phyloP scores from a whole-genome alignment of 2,797 vertebrate genomes.

The Pseudomugil tenellus region DNA sequence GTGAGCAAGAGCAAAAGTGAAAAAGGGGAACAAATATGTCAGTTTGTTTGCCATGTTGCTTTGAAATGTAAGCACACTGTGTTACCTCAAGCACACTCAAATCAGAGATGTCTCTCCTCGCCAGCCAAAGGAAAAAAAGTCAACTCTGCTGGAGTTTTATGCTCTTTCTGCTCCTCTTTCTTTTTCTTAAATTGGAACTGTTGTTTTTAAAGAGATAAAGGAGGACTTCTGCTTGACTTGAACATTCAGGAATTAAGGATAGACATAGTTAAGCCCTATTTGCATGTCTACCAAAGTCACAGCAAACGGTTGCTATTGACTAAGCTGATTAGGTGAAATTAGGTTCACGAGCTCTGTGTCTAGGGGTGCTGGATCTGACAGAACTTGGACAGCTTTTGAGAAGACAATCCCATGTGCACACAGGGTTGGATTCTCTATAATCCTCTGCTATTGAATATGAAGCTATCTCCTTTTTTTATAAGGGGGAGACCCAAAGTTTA shows the following conservation, averaged over 20 bases:
- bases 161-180: conserved; percentile 35
- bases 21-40: conserved; percentile 84
- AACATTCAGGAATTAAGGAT: conserved; percentile 83
- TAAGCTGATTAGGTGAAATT: conserved; percentile 87
- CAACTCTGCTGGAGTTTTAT: conserved; percentile 64
- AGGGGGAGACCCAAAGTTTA: conserved; percentile 53
- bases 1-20: conserved; percentile 70
- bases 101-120: conserved; percentile 79
- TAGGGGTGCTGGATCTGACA: conserved; percentile 81
- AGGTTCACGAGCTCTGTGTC: conserved; percentile 82
- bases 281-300: conserved; percentile 83
- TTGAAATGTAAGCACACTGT: conserved; percentile 86
- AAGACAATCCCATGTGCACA: conserved; percentile 80
- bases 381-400: conserved; percentile 80
- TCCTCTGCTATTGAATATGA: conserved; percentile 71
- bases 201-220: conserved; percentile 83
- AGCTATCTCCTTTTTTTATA: conserved; percentile 45
- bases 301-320: conserved; percentile 82
- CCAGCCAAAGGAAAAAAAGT: conserved; percentile 67
- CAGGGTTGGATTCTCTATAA: conserved; percentile 73
- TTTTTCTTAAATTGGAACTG: conserved; percentile 72
- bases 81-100: conserved; percentile 86
- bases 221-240: conserved; percentile 79
- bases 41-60: conserved; percentile 85
- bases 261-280: conserved; percentile 83